Conservation (phyloP, 2,797 vertebrate genomes). For the Semaprochilodus insignis region DNA sequence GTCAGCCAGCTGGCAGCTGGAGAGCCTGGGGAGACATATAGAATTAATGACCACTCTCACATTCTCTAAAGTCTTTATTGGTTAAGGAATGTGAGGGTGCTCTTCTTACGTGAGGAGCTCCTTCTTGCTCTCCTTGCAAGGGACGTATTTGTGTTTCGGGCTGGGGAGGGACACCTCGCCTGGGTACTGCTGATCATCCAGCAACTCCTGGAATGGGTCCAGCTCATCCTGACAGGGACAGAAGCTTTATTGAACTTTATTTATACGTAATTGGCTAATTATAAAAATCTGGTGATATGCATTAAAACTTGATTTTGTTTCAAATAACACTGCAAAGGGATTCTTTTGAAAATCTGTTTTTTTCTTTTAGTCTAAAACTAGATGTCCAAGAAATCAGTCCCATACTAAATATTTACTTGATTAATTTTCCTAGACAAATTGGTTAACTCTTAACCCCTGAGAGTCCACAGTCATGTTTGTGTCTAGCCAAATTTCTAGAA, state of each 20-base stretch:
- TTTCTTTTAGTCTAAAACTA: not conserved
- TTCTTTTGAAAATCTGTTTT: not conserved
- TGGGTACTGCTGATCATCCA: conserved; percentile 92
- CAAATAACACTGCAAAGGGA: not conserved
- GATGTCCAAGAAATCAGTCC: not conserved
- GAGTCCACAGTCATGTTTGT: too few relatives aligned
- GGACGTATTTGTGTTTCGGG: conserved; percentile 93
- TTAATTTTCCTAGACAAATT: not conserved
- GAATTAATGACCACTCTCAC: not conserved
- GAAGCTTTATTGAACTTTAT: conserved; percentile 6
- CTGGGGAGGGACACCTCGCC: conserved; percentile 91
- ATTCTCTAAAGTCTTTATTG: not conserved
- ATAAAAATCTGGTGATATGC: not conserved
- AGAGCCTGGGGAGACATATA: conserved; percentile 83
- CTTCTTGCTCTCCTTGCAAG: conserved; percentile 98
- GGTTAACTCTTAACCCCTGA: too few relatives aligned
- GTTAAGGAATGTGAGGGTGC: not conserved
- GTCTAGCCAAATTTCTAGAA: too few relatives aligned
- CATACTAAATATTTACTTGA: not conserved
- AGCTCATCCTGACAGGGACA: conserved; percentile 83
- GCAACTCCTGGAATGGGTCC: conserved; percentile 94
- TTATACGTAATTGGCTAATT: not conserved
- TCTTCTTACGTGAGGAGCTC: conserved; percentile 95
- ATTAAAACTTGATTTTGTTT: not conserved
- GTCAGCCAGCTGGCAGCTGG: conserved; percentile 95